A percentile compares a stretch with the other conserved stretches of the same genome.
phyloP scores from a whole-genome alignment of 2,888 invertebrate species.

The Pasiphila rectangulata region DNA sequence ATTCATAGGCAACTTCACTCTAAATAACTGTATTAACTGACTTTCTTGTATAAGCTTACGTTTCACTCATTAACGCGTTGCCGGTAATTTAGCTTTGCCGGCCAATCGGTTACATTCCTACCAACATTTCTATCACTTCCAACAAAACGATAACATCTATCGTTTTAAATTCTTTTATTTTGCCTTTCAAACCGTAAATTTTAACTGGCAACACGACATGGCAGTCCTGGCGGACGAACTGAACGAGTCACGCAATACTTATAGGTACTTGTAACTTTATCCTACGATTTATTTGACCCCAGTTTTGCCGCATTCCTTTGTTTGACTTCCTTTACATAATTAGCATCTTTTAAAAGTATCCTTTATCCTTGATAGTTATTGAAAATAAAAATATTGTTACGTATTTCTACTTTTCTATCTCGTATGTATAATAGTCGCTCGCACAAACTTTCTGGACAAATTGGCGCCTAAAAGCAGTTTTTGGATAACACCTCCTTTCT shows the following conservation, averaged over 20 bases:
- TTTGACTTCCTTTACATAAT: neutral
- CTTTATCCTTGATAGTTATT: too few species aligned
- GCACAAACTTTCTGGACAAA: too few species aligned
- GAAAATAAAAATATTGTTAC: too few species aligned
- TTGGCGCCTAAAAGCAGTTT: too few species aligned
- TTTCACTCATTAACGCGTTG: constrained; percentile 4
- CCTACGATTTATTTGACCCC: too few species aligned
- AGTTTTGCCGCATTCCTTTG: too few species aligned
- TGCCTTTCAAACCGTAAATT: constrained; percentile 32
- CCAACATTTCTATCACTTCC: constrained; percentile 27
- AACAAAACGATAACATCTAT: constrained; percentile 31
- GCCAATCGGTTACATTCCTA: constrained; percentile 21
- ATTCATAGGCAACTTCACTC: too few species aligned
- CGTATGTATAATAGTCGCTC: too few species aligned
- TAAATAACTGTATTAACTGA: too few species aligned
- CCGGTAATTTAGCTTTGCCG: constrained; percentile 6
- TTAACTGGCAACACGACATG: constrained; percentile 30
- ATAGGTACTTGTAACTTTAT: constrained; percentile 30
- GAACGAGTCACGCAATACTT: constrained; percentile 32
- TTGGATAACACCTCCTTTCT: too few species aligned
- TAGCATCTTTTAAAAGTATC: neutral
- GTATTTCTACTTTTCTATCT: too few species aligned
- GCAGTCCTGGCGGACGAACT: constrained; percentile 23
- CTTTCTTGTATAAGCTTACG: too few species aligned
- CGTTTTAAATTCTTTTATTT: constrained; percentile 34